Evolutionary conservation across 2,797 vertebrate species (phyloP).

Genomic region (Liasis olivaceus): DNA sequence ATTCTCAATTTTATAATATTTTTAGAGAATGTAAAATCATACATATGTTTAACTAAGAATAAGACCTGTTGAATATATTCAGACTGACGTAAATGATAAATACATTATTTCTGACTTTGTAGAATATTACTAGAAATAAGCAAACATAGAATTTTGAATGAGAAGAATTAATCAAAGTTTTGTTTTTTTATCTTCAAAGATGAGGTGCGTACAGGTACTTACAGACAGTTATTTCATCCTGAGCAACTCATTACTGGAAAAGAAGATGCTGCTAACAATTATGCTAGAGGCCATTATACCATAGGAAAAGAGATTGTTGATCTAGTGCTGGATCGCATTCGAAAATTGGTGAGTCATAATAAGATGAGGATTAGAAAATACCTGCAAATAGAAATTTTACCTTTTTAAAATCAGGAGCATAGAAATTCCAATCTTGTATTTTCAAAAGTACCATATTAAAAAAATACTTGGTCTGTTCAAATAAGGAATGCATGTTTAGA

Average conservation of each 20-base stretch:
- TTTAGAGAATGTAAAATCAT: neutral
- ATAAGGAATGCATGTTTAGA: neutral
- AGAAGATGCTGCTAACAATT: slow-evolving; percentile 46
- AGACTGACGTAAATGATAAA: neutral
- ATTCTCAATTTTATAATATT: neutral
- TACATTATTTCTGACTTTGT: neutral
- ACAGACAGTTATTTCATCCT: slow-evolving; percentile 48
- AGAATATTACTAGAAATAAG: neutral
- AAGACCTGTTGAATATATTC: neutral
- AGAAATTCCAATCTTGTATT: neutral
- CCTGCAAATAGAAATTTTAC: neutral
- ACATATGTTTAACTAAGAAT: neutral
- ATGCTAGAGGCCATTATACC: slow-evolving; percentile 35
- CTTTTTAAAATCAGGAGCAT: neutral
- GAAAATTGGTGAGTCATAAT: slow-evolving; percentile 38
- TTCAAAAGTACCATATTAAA: neutral
- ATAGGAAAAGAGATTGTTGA: slow-evolving; percentile 46
- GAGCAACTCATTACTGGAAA: slow-evolving; percentile 33
- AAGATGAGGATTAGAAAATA: neutral
- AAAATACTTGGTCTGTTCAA: neutral
- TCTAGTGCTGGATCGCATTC: slow-evolving; percentile 37
- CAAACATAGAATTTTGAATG: neutral
- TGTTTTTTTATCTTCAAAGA: slow-evolving; percentile 5
- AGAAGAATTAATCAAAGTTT: neutral
- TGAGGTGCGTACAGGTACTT: slow-evolving; percentile 42